Base-by-base conservation (phyloP, 2,888 invertebrate genomes). In the Itoplectis maculator region DNA sequence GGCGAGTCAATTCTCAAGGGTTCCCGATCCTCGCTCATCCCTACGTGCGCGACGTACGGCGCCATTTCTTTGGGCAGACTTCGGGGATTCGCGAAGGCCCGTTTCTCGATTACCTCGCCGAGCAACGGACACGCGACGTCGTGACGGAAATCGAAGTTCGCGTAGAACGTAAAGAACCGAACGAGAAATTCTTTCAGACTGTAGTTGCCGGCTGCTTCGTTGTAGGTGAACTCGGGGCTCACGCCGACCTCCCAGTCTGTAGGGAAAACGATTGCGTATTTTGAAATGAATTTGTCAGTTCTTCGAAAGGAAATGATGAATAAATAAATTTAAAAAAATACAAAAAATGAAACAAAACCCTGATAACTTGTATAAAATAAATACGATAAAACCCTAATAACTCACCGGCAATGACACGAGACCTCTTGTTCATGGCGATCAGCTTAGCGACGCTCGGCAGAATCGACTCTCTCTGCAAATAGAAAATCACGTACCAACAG, bases 361-460 rank as follows among this genome's bases (percentile, higher is more conserved):
- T 93, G 93, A 35, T 95, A 95, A 15, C 94, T 95, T n/a, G n/a
- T n/a, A n/a, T n/a, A n/a, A n/a, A n/a, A n/a, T n/a, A n/a, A n/a
- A n/a, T n/a, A n/a, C n/a, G 5, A 94, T 94, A 91, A 95, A 91
- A 89, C 95, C 93, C 0, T 93, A 93, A 35, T 95, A 95, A 15
- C 94, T 95, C 1, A 91, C 91, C 91, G 37, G 47, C 82, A 4
- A 90, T 81, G 6, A 87, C 75, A 47, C 82, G 74, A 0, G 88
- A 88, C 18, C 86, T 20, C 23, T 85, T 84, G n/a, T 81, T 69
- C n/a, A 18, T 8, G 15, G 73, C 37, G 47, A 11, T 56, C 29
- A 56, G 23, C 29, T 0, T 13, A 4, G 29, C 54, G 54, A 56
- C 29, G 29, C 54, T 56, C 29, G 54, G 54, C 11, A 56, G 9